Evolutionary conservation across 2,888 invertebrate genomes (phyloP), one percentile per base, ranked within the genome.

Genomic region (Campaea margaritaria): DNA sequence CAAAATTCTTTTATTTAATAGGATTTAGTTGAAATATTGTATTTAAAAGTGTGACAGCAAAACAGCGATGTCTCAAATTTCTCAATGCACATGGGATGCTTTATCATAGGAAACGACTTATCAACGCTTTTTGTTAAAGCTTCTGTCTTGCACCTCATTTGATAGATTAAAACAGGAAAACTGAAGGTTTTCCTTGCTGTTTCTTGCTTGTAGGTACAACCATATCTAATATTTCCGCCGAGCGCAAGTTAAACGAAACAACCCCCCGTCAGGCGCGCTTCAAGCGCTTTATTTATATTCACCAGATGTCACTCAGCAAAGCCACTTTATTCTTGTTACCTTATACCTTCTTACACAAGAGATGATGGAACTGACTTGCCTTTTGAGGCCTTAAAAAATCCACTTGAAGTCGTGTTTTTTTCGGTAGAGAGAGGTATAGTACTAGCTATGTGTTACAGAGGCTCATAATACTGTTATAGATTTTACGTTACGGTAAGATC

Each of bases 241-340:
- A 43, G 38, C 42, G 34, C 41, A 54, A 62, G 51, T 59, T 53
- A 53, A 59, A 41, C 51, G 36, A 51, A 55, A 51, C 45, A 55
- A 38, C 46, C 41, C n/a, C 21, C 38, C 47, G 51, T 39, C 51
- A 62, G 36, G 38, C 49, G 42, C 15, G 56, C 43, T 46, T 38
- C 50, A 14, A 49, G 57, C 42, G 45, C 41, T 54, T 53, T 65
- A 62, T 62, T 65, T 62, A 62, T 60, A 60, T 65, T 59, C 54
- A 50, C 46, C 65, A 58, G 45, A 57, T 63, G 63, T 53, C 59
- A 54, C 57, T 55, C 46, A 39, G 50, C 47, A 39, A 47, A 57
- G 46, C 53, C 50, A 49, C 54, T 60, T 60, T 57, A 43, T 57
- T 53, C 48, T 16, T 51, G 50, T 50, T 55, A 61, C 60, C 42